These are phyloP conservation scores for Tokudaia tokunoshimensis DNA, from an alignment of 2,797 vertebrate genomes.

Conservation along the genomic window DNA sequence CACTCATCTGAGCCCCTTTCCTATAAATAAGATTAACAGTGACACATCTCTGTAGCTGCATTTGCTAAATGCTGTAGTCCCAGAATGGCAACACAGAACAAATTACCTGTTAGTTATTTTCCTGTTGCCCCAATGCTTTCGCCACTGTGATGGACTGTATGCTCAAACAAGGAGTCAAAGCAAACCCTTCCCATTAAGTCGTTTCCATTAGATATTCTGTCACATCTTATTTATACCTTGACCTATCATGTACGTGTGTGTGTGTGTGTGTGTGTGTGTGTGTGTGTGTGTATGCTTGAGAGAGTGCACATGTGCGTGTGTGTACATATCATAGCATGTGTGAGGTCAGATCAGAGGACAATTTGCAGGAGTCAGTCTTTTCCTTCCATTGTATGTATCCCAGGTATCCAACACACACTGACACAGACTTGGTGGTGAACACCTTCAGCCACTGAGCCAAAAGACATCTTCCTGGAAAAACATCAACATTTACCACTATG, in stretches of 20 bases:
- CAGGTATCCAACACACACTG: neutral
- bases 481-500: neutral
- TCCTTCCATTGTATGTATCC: neutral
- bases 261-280: neutral
- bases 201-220: too few relatives aligned
- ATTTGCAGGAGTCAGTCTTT: neutral
- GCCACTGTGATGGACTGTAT: too few relatives aligned
- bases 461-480: constrained; percentile 41
- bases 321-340: neutral
- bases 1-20: constrained; percentile 1
- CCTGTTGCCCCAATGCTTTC: too few relatives aligned
- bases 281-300: neutral
- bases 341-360: neutral
- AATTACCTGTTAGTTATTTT: neutral
- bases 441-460: neutral
- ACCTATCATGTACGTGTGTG: neutral
- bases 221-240: neutral
- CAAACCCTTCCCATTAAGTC: too few relatives aligned
- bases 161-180: too few relatives aligned
- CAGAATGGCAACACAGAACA: neutral
- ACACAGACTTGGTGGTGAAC: neutral
- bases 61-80: constrained; percentile 1
- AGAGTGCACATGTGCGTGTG: neutral
- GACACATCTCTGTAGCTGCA: neutral
- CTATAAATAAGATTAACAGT: neutral